Evolutionary conservation across 92 coral and sea anemone species (phyloP).

Genomic region (Virgularia gustaviana): DNA sequence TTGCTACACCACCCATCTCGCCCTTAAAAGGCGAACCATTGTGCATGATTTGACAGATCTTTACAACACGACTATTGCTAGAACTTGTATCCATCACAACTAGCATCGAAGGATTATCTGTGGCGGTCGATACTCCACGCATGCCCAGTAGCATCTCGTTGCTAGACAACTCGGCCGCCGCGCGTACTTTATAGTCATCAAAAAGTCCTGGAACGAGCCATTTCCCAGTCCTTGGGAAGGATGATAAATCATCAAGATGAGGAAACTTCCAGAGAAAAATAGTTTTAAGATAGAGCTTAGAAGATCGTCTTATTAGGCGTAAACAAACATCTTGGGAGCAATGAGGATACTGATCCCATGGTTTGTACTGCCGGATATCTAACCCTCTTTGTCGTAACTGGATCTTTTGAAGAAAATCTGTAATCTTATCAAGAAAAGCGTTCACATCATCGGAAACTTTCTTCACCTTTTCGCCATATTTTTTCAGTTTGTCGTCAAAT

Average conservation of each 20-base stretch:
- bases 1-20: conserved; percentile 76
- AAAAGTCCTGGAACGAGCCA: conserved; percentile 94
- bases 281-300: conserved; percentile 63
- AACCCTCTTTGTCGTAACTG: conserved; percentile 90
- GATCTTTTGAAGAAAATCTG: conserved; percentile 65
- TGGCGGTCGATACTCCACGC: conserved; percentile 82
- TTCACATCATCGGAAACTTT: conserved; percentile 61
- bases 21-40: conserved; percentile 53
- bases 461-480: conserved; percentile 54
- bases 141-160: conserved; percentile 69
- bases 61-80: conserved; percentile 51
- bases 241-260: conserved; percentile 89
- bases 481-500: conserved; percentile 65
- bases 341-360: conserved; percentile 68
- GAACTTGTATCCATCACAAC: conserved; percentile 65
- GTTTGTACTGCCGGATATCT: conserved; percentile 60
- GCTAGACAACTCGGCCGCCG: conserved; percentile 63
- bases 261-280: conserved; percentile 86
- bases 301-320: conserved; percentile 70
- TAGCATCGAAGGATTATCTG: conserved; percentile 71
- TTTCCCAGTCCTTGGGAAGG: conserved; percentile 67
- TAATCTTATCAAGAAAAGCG: conserved; percentile 64
- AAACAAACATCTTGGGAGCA: conserved; percentile 82
- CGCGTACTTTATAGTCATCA: conserved; percentile 83
- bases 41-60: conserved; percentile 71